Evolutionary conservation across 2,113 vertebrate genomes (phyloP).

Genomic region (Psephotus haematonotus): DNA sequence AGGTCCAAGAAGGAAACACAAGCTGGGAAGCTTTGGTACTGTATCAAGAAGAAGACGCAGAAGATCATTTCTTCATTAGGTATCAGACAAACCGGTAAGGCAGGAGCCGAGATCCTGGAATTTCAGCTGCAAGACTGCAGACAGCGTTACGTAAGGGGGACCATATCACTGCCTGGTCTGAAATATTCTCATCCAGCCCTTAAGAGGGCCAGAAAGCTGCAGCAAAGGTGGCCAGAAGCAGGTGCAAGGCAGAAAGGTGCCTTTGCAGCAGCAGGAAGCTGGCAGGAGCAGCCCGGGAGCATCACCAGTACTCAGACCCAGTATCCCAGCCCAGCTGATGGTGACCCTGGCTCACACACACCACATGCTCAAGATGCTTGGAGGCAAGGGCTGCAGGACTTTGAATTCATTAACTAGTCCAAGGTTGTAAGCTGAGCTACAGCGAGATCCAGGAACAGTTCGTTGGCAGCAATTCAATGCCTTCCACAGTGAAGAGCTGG

Average conservation of each 20-base stretch:
- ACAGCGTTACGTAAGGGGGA: neutral
- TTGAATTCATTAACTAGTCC: neutral
- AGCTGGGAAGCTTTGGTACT: neutral
- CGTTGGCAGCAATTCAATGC: neutral
- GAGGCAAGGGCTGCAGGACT: neutral
- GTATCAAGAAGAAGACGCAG: neutral
- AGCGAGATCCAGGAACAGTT: neutral
- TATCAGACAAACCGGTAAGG: neutral
- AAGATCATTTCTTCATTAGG: neutral
- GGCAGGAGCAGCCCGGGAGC: neutral
- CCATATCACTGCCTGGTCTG: neutral
- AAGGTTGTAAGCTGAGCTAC: neutral
- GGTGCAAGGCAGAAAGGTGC: neutral
- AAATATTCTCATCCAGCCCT: neutral
- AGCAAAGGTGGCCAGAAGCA: neutral
- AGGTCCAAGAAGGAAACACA: rapidly evolving
- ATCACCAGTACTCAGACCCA: rapidly evolving
- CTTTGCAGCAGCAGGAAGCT: neutral
- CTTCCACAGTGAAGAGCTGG: neutral
- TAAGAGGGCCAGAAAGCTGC: neutral
- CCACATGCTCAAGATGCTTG: neutral
- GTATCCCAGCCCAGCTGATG: rapidly evolving
- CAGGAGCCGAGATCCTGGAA: neutral
- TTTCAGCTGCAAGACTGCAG: neutral
- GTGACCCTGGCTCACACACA: neutral